Evolutionary conservation across 2,113 vertebrate species (phyloP).

Genomic region (Epinephelus moara): DNA sequence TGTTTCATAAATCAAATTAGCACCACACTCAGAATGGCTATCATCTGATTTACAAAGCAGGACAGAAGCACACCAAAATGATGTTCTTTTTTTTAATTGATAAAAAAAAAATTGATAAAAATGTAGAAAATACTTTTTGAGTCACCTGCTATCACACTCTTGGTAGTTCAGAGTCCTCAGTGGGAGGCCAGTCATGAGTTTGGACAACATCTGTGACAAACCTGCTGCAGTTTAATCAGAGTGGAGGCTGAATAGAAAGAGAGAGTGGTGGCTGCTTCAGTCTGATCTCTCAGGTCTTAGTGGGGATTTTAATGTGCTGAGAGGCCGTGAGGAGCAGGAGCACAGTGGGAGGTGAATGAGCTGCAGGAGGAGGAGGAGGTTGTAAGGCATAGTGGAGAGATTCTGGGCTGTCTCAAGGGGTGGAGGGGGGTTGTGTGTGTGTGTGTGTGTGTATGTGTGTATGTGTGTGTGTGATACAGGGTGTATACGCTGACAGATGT

Average conservation of each 20-base stretch:
- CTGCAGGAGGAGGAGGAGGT: conserved; percentile 47
- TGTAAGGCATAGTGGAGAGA: conserved; percentile 37
- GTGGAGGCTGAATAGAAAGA: conserved; percentile 48
- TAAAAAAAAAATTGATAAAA: not conserved
- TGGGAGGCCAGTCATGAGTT: conserved; percentile 32
- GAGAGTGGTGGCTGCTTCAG: conserved; percentile 59
- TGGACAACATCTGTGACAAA: conserved; percentile 62
- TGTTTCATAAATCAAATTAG: conserved; percentile 76
- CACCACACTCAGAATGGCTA: conserved; percentile 37
- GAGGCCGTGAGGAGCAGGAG: conserved; percentile 64
- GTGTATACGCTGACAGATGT: conserved; percentile 69
- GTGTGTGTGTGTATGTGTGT: conserved; percentile 26
- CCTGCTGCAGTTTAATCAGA: conserved; percentile 59
- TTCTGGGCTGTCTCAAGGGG: conserved; percentile 10
- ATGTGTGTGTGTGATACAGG: conserved; percentile 21
- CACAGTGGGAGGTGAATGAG: conserved; percentile 71
- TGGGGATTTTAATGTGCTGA: conserved; percentile 60
- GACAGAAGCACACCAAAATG: not conserved
- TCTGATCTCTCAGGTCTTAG: conserved; percentile 57
- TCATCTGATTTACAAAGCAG: conserved; percentile 24
- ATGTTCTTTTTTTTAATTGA: not conserved
- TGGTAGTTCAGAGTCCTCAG: not conserved
- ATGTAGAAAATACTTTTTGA: not conserved
- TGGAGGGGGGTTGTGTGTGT: conserved; percentile 14
- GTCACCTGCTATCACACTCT: not conserved